Evolutionary conservation across 2,113 vertebrate genomes (phyloP).

Genomic region (Phyllostomus hastatus): DNA sequence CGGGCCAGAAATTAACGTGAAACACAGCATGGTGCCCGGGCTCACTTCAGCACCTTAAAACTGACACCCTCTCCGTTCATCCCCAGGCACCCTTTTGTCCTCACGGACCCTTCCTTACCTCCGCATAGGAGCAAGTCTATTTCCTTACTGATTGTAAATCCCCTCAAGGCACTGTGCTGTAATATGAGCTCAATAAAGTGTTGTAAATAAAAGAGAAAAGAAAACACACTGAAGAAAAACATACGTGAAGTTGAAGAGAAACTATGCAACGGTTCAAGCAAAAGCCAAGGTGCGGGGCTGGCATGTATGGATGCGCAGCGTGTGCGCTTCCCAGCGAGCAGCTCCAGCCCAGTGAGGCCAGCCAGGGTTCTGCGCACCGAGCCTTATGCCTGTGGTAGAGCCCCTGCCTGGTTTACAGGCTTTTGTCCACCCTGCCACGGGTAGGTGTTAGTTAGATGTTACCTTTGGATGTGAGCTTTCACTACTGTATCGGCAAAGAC

Average conservation of each 20-base stretch:
- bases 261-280: neutral
- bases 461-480: neutral
- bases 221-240: neutral
- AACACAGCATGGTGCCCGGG: neutral
- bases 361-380: neutral
- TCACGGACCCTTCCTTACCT: neutral
- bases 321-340: neutral
- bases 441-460: neutral
- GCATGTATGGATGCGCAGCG: neutral
- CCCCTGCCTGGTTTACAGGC: neutral
- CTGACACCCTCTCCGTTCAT: neutral
- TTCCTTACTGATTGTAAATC: neutral
- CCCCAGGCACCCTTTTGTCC: neutral
- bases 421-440: neutral
- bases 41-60: neutral
- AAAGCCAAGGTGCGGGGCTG: neutral
- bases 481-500: neutral
- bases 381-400: neutral
- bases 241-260: neutral
- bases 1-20: neutral
- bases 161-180: neutral
- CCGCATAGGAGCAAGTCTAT: neutral
- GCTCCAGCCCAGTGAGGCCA: neutral
- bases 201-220: neutral
- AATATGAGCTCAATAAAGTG: neutral